Percentiles rank a stretch among this genome's conserved stretches.
These are phyloP conservation scores for Stomatorhinus ivindoensis DNA, from an alignment of 2,113 vertebrate genomes.

Conservation along the genomic window DNA sequence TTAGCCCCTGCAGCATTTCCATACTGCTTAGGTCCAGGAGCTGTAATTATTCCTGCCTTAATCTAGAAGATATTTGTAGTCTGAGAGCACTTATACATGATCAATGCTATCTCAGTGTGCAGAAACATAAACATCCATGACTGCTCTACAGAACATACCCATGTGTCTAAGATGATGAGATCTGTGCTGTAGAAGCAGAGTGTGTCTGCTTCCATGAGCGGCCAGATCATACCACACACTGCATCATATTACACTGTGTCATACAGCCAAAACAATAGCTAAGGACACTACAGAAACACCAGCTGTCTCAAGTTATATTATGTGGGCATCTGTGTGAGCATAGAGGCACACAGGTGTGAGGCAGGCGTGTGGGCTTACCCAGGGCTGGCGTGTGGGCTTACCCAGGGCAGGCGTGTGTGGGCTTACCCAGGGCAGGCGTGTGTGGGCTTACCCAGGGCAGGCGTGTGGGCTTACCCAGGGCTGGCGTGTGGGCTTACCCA, in stretches of 20 bases:
- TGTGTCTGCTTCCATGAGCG: not conserved
- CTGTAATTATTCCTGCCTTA: not conserved
- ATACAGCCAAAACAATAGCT: not conserved
- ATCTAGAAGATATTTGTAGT: not conserved
- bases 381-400: slow-evolving; percentile 37
- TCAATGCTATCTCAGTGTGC: not conserved
- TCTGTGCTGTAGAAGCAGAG: not conserved
- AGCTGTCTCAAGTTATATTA: not conserved
- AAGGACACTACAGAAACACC: not conserved
- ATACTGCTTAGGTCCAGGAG: not conserved
- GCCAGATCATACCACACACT: not conserved
- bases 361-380: slow-evolving; percentile 39
- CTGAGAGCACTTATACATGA: not conserved
- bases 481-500: slow-evolving; percentile 43
- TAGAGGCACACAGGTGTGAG: not conserved
- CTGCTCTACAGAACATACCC: not conserved
- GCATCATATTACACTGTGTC: too few species aligned
- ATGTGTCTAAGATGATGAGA: not conserved
- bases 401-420: too few species aligned
- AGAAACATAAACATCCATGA: not conserved
- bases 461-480: slow-evolving; percentile 44
- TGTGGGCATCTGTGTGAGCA: not conserved
- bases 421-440: too few species aligned
- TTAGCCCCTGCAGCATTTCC: not conserved
- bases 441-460: too few species aligned